Evolutionary conservation across 2,797 vertebrate genomes (phyloP).

Genomic region (Neomorphus geoffroyi): DNA sequence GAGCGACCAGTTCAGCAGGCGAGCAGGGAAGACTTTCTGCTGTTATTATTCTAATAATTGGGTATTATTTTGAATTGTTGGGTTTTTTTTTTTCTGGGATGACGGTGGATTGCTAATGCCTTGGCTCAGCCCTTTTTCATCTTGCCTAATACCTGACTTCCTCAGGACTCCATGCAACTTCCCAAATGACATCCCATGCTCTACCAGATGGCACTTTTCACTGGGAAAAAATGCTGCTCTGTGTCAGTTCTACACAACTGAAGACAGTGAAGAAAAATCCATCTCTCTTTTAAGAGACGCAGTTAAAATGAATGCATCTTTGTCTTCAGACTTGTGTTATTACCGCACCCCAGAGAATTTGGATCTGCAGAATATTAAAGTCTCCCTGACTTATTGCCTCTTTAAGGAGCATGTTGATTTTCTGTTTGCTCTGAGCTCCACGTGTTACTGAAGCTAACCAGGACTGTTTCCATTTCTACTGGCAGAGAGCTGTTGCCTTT

Average conservation of each 20-base stretch:
- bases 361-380: slow-evolving; percentile 35
- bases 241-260: not conserved
- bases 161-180: not conserved
- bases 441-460: not conserved
- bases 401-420: slow-evolving; percentile 53
- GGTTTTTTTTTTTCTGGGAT: not conserved
- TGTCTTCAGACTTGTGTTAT: slow-evolving; percentile 26
- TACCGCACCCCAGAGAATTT: not conserved
- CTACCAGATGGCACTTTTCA: not conserved
- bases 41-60: not conserved
- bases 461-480: not conserved
- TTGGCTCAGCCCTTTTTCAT: not conserved
- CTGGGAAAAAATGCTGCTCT: not conserved
- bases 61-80: not conserved
- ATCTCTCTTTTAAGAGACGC: not conserved
- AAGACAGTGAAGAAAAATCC: not conserved
- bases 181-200: not conserved
- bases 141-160: not conserved
- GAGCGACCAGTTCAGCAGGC: not conserved
- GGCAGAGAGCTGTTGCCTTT: slow-evolving; percentile 36
- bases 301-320: slow-evolving; percentile 32
- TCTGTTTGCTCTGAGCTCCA: slow-evolving; percentile 24
- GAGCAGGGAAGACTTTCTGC: slow-evolving; percentile 9
- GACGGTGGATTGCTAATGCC: not conserved
- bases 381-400: slow-evolving; percentile 24